Percentiles rank a stretch among this genome's conserved stretches.
These are phyloP conservation scores for Struthidea cinerea DNA, from an alignment of 2,113 vertebrate genomes.

Conservation along the genomic window DNA sequence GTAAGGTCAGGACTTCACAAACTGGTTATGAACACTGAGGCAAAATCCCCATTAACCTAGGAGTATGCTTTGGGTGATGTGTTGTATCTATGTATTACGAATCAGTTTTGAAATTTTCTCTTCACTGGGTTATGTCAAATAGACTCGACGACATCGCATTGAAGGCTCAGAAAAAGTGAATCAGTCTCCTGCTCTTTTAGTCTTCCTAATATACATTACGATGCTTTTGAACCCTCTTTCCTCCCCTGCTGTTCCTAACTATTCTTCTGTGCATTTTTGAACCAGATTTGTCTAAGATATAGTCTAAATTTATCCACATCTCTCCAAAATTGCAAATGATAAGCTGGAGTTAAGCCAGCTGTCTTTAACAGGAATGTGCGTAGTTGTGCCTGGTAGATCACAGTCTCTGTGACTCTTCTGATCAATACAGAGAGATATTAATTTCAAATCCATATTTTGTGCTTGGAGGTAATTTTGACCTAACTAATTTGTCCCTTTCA, in stretches of 20 bases:
- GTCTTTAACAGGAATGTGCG: background rate
- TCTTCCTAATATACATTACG: background rate
- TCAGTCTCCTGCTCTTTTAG: background rate
- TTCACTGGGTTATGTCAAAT: background rate
- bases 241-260: background rate
- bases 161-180: background rate
- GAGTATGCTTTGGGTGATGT: background rate
- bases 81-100: background rate
- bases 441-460: background rate
- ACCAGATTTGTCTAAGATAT: background rate
- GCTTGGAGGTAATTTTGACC: background rate
- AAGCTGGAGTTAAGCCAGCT: background rate
- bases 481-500: background rate
- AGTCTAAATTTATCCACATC: background rate
- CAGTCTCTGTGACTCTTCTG: background rate
- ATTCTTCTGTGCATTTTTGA: background rate
- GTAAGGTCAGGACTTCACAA: background rate
- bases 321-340: background rate
- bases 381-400: background rate
- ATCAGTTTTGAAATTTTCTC: background rate
- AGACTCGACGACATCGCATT: background rate
- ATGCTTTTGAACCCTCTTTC: background rate
- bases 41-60: background rate
- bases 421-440: background rate
- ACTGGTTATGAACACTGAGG: background rate